Evolutionary conservation across 2,888 invertebrate genomes (phyloP).

Genomic region (Eupithecia subfuscata): DNA sequence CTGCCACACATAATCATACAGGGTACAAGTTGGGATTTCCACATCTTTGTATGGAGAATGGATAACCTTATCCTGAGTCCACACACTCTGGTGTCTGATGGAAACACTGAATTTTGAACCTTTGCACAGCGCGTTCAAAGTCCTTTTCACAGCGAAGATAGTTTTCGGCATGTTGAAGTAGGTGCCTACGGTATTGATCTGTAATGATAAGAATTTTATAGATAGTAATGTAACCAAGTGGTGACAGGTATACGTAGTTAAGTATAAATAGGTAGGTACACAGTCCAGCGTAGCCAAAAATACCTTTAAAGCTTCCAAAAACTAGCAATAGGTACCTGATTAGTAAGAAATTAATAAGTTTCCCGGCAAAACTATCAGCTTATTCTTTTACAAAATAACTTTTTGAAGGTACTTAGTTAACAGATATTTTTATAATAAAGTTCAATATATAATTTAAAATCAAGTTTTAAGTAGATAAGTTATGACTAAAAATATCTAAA

Average conservation of each 20-base stretch:
- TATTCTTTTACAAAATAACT: too few species aligned
- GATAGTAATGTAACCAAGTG: neutral
- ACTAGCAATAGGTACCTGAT: too few species aligned
- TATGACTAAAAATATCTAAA: too few species aligned
- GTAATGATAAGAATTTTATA: constrained; percentile 17
- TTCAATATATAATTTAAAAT: too few species aligned
- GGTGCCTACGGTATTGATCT: constrained; percentile 15
- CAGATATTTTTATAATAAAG: too few species aligned
- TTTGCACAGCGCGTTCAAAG: constrained; percentile 50
- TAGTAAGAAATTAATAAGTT: too few species aligned
- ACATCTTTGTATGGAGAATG: constrained; percentile 81
- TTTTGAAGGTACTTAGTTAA: too few species aligned
- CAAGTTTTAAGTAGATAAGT: too few species aligned
- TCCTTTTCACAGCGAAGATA: constrained; percentile 55
- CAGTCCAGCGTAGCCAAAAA: neutral
- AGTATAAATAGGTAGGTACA: neutral
- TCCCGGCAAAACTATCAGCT: too few species aligned
- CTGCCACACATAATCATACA: constrained; percentile 86
- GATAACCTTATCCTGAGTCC: constrained; percentile 69
- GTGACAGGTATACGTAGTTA: neutral
- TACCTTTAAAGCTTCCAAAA: neutral
- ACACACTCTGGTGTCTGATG: constrained; percentile 61
- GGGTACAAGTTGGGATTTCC: constrained; percentile 78
- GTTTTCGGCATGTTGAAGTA: constrained; percentile 52
- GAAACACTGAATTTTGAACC: constrained; percentile 53